Percentiles rank a stretch among this genome's conserved stretches.
Evolutionary conservation across 2,888 invertebrate genomes (phyloP).

Genomic region (Epiblema foenella): DNA sequence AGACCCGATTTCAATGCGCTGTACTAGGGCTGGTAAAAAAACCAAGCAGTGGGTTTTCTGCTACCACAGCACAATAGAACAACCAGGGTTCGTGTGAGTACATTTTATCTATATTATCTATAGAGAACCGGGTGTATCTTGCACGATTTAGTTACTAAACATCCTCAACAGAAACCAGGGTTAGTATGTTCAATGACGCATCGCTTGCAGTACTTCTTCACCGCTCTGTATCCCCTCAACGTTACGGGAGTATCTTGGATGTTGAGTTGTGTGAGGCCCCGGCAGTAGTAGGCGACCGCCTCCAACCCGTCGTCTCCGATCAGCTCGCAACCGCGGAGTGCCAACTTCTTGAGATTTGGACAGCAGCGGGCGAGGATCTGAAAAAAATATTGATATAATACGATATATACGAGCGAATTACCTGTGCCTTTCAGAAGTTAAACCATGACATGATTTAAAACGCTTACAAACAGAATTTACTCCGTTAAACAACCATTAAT

Average conservation of each 20-base stretch:
- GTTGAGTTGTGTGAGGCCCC: conserved; percentile 95
- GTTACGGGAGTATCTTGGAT: conserved; percentile 97
- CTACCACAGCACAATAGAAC: neutral
- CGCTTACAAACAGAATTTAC: no score
- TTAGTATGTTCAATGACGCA: conserved; percentile 98
- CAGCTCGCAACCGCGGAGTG: conserved; percentile 95
- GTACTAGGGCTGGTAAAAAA: neutral
- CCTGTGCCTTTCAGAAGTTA: no score
- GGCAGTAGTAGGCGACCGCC: conserved; percentile 94
- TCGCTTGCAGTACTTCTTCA: conserved; percentile 95
- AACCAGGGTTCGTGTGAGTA: no score
- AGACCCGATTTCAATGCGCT: neutral
- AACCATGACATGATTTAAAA: no score
- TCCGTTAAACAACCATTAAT: no score
- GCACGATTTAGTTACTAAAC: no score
- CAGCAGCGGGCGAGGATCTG: conserved; percentile 94
- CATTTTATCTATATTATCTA: no score
- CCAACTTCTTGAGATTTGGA: conserved; percentile 95
- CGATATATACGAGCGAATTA: neutral
- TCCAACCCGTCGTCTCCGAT: conserved; percentile 94
- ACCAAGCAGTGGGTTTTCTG: neutral
- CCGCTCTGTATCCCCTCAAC: conserved; percentile 94
- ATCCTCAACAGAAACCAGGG: conserved; percentile 92
- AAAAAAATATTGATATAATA: conserved; percentile 46
- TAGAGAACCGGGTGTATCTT: no score